phyloP scores from a whole-genome alignment of 2,113 vertebrate species.

The Chamaetylas fuelleborni region DNA sequence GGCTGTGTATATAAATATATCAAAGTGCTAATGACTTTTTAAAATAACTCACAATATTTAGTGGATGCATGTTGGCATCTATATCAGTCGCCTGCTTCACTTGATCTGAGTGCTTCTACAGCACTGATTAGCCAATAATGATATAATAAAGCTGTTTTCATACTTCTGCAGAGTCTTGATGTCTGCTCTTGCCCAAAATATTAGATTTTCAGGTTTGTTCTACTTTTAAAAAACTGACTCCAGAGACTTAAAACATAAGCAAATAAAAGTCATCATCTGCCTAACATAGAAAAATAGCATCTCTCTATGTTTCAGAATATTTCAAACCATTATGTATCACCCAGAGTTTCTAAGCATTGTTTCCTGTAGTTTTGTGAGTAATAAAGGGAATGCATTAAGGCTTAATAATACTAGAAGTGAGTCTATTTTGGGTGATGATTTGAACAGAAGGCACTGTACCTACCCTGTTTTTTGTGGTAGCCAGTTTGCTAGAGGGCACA shows the following conservation, averaged over 20 bases:
- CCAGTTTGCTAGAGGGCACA: neutral
- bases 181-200: constrained; percentile 40
- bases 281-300: neutral
- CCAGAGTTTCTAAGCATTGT: neutral
- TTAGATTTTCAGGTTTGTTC: constrained; percentile 23
- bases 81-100: neutral
- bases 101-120: constrained; percentile 40
- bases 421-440: neutral
- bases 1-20: neutral
- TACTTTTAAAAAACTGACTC: neutral
- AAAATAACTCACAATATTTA: neutral
- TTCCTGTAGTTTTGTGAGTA: neutral
- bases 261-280: neutral
- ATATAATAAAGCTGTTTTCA: constrained; percentile 27
- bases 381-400: neutral
- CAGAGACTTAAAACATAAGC: neutral
- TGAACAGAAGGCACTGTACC: neutral
- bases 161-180: constrained; percentile 34
- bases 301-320: neutral
- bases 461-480: neutral
- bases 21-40: constrained; percentile 22
- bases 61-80: neutral
- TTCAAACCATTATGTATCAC: neutral
- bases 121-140: constrained; percentile 12
- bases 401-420: neutral